phyloP scores from a whole-genome alignment of 37 sponge, comb jelly and placozoan species.

The Tethya wilhelma region DNA sequence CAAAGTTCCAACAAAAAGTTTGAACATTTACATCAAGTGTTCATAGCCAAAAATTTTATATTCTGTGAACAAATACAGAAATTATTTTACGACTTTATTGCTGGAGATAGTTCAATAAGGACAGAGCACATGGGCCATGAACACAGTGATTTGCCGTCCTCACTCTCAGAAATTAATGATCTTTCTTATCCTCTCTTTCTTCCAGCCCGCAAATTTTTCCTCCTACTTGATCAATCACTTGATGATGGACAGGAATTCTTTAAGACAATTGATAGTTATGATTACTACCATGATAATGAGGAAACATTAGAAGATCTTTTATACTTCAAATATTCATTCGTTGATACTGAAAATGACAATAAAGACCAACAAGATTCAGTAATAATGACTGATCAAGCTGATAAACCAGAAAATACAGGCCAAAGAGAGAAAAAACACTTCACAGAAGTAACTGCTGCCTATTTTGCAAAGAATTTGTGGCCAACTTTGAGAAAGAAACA shows the following conservation, averaged over 20 bases:
- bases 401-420: no score
- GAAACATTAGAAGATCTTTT: no score
- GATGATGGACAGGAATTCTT: conserved; percentile 45
- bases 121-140: no score
- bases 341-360: conserved; percentile 23
- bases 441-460: conserved; percentile 28
- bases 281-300: conserved; percentile 32
- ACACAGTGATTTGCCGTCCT: no score
- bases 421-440: no score
- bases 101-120: no score
- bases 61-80: conserved; percentile 62
- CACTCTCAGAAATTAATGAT: conserved; percentile 32
- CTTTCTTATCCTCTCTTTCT: conserved; percentile 65
- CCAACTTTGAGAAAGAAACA: not conserved
- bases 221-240: conserved; percentile 70
- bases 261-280: conserved; percentile 33
- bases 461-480: no score
- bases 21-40: conserved; percentile 84
- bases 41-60: conserved; percentile 79
- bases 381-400: no score
- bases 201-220: conserved; percentile 65
- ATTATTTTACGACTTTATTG: conserved; percentile 60
- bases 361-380: no score
- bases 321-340: conserved; percentile 3
- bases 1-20: no score